phyloP scores from a whole-genome alignment of 2,888 invertebrate species.

The Eupeodes luniger region DNA sequence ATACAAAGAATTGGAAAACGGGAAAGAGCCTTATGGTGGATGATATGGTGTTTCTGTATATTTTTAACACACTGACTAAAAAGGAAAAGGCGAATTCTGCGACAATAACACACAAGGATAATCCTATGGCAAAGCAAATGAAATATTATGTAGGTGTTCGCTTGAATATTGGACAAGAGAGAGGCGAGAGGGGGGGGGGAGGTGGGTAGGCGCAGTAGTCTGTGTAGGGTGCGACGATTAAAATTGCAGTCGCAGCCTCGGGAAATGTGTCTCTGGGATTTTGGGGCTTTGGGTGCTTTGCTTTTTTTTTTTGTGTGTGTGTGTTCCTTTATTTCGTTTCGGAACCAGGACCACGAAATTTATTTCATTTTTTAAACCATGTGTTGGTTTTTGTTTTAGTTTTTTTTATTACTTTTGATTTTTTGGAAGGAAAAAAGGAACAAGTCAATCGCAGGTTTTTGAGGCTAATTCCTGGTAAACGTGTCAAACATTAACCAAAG shows the following conservation, averaged over 20 bases:
- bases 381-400: conserved; percentile 1
- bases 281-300: conserved; percentile 18
- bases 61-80: conserved; percentile 44
- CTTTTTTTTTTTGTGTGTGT: neutral
- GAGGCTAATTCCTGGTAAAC: conserved; percentile 39
- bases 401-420: neutral
- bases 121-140: conserved; percentile 59
- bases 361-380: conserved; percentile 27
- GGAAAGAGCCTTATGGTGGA: conserved; percentile 13
- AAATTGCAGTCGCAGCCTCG: conserved; percentile 49
- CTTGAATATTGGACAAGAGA: neutral
- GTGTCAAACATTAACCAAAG: conserved; percentile 29
- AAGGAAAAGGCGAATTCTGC: conserved; percentile 34
- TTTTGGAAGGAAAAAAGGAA: neutral
- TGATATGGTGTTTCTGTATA: conserved; percentile 18
- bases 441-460: conserved; percentile 6
- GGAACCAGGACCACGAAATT: conserved; percentile 20
- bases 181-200: too few relatives aligned
- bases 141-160: conserved; percentile 64
- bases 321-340: neutral
- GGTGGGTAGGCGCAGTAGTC: too few relatives aligned
- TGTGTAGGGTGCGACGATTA: conserved; percentile 47
- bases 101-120: conserved; percentile 52
- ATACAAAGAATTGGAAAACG: too few relatives aligned
- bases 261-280: conserved; percentile 52